Conservation (phyloP, 2,797 vertebrate genomes). For the Poecilia picta region DNA sequence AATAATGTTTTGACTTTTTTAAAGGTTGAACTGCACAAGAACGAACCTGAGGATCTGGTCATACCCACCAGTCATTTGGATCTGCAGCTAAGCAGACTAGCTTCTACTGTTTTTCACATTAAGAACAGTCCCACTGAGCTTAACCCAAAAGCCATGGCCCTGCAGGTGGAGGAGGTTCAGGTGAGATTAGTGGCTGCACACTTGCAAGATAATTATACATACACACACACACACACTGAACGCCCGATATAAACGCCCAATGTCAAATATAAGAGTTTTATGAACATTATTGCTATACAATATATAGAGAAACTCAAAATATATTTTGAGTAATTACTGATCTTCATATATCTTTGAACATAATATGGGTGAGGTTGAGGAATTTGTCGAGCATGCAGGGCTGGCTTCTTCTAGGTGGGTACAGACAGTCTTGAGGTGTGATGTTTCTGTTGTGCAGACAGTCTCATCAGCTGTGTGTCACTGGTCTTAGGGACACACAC, state of each 20-base stretch:
- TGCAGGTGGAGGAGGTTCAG: slow-evolving; percentile 87
- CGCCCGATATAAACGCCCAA: no score
- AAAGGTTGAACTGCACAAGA: slow-evolving; percentile 62
- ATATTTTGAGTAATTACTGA: no score
- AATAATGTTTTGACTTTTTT: slow-evolving; percentile 9
- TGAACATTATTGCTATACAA: no score
- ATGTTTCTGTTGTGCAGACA: no score
- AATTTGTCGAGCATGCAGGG: neutral
- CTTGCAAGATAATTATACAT: neutral
- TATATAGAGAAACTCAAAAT: no score
- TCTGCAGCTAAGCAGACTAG: slow-evolving; percentile 73
- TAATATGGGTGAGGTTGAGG: neutral
- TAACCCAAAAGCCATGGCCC: slow-evolving; percentile 79
- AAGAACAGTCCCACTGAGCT: slow-evolving; percentile 84
- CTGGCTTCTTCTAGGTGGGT: no score
- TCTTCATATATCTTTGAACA: no score
- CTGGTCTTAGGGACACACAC: no score
- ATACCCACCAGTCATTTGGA: slow-evolving; percentile 71
- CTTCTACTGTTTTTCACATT: slow-evolving; percentile 80
- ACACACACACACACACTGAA: no score
- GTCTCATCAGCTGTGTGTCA: no score
- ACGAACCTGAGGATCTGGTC: slow-evolving; percentile 52
- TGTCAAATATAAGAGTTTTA: no score
- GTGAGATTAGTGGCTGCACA: slow-evolving; percentile 70
- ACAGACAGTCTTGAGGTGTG: neutral